A percentile compares a stretch with the other conserved stretches of the same genome.
Conservation (phyloP, 2,888 invertebrate genomes). For the Zaprionus lineosus region DNA sequence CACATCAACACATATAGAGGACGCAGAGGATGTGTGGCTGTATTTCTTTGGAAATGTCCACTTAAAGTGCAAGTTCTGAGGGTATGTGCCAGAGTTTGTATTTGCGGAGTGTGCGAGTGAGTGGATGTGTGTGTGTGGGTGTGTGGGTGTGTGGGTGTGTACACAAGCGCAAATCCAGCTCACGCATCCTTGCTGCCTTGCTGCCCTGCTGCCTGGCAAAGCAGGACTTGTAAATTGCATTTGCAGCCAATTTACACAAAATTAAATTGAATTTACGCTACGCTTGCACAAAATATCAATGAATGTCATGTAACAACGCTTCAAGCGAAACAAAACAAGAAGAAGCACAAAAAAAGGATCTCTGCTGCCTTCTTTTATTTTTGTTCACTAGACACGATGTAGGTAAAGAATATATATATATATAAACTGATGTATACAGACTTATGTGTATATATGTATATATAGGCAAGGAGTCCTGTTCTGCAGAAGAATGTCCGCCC, state of each 20-base stretch:
- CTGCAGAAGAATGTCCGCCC: slow-evolving; percentile 23
- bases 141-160: slow-evolving; percentile 20
- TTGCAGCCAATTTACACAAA: slow-evolving; percentile 74
- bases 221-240: slow-evolving; percentile 67
- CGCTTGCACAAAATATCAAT: slow-evolving; percentile 74
- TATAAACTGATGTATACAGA: too few relatives aligned
- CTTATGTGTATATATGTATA: too few relatives aligned
- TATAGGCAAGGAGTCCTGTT: slow-evolving; percentile 1
- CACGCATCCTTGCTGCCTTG: slow-evolving; percentile 28
- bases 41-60: slow-evolving; percentile 18
- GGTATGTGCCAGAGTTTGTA: too few relatives aligned
- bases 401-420: too few relatives aligned
- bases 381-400: too few relatives aligned
- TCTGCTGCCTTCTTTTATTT: too few relatives aligned
- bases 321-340: slow-evolving; percentile 17
- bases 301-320: slow-evolving; percentile 62
- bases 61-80: slow-evolving; percentile 21
- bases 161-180: slow-evolving; percentile 36
- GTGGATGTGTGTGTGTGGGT: slow-evolving; percentile 5
- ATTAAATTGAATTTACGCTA: slow-evolving; percentile 75
- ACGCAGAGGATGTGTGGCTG: neutral
- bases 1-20: neutral
- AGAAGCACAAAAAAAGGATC: neutral
- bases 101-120: slow-evolving; percentile 27
- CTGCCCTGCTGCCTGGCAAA: slow-evolving; percentile 40